phyloP scores from a whole-genome alignment of 23 tunicate genomes.

The Diplosoma virens region DNA sequence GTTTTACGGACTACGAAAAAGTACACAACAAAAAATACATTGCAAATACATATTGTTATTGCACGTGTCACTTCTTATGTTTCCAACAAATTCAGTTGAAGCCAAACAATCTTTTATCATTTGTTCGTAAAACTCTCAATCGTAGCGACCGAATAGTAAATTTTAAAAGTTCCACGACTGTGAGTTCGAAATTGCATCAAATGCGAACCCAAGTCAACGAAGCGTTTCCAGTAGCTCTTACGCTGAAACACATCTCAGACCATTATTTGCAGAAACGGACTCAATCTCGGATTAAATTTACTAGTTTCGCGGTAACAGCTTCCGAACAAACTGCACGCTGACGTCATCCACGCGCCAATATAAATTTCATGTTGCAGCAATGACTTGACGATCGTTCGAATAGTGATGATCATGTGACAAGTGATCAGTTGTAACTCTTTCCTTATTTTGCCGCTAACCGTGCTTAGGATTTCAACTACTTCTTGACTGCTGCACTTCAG shows the following conservation, averaged over 20 bases:
- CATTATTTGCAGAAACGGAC: conserved; percentile 9
- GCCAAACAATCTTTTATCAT: too few relatives aligned
- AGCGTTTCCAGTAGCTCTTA: too few relatives aligned
- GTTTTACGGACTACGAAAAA: too few relatives aligned
- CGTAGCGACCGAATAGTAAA: neutral
- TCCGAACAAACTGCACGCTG: neutral
- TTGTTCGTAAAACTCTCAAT: too few relatives aligned
- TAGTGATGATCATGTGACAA: conserved; percentile 27
- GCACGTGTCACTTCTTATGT: too few relatives aligned
- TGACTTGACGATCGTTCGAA: conserved; percentile 38
- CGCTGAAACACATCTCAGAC: too few relatives aligned
- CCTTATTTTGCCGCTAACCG: neutral
- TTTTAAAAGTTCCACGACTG: neutral
- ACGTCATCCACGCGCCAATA: neutral
- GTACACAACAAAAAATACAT: too few relatives aligned
- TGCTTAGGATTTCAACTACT: conserved; percentile 24
- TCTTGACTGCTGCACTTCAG: conserved; percentile 38
- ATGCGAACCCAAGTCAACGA: neutral
- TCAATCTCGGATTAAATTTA: neutral
- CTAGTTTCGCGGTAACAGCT: neutral
- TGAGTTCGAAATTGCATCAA: too few relatives aligned
- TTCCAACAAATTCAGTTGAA: too few relatives aligned
- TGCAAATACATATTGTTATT: too few relatives aligned
- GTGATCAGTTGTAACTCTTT: conserved; percentile 22
- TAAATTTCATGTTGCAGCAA: neutral